phyloP scores from a whole-genome alignment of 2,888 invertebrate species.

The Orthosia gothica region DNA sequence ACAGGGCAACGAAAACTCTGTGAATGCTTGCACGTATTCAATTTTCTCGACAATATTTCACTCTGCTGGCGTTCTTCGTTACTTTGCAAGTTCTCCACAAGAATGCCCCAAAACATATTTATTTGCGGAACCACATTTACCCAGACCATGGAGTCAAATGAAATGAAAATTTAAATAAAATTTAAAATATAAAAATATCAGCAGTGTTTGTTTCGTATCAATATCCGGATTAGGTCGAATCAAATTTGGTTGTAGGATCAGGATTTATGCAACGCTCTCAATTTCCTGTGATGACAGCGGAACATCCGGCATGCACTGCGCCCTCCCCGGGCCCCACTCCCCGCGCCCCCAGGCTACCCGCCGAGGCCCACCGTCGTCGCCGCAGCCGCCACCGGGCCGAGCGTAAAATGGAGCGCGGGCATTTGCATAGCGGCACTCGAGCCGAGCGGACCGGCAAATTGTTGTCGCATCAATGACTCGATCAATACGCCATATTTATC shows the following conservation, averaged over 20 bases:
- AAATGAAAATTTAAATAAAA: slow-evolving; percentile 50
- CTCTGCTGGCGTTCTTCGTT: slow-evolving; percentile 80
- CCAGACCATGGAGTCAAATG: slow-evolving; percentile 63
- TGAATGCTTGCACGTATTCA: slow-evolving; percentile 88
- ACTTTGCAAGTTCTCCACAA: slow-evolving; percentile 76
- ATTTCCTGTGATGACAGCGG: slow-evolving; percentile 90
- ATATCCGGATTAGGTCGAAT: slow-evolving; percentile 91
- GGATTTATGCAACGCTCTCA: slow-evolving; percentile 91
- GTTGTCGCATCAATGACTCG: slow-evolving; percentile 89
- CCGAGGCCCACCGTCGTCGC: slow-evolving; percentile 65
- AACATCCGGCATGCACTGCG: slow-evolving; percentile 86
- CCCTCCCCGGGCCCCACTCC: slow-evolving; percentile 62
- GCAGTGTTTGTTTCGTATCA: slow-evolving; percentile 88
- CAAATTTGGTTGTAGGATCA: slow-evolving; percentile 90
- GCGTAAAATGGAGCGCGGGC: slow-evolving; percentile 88
- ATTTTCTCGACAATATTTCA: slow-evolving; percentile 88
- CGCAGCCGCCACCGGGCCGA: slow-evolving; percentile 77
- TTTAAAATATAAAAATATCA: slow-evolving; percentile 73
- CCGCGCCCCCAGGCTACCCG: slow-evolving; percentile 63
- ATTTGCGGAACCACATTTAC: slow-evolving; percentile 75
- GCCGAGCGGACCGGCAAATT: slow-evolving; percentile 90
- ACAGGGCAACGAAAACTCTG: slow-evolving; percentile 73
- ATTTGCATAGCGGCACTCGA: slow-evolving; percentile 90
- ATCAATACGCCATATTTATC: slow-evolving; percentile 86
- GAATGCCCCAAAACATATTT: slow-evolving; percentile 78